A percentile compares a stretch with the other conserved stretches of the same genome.
phyloP scores from a whole-genome alignment of 2,888 invertebrate species.

The Ametastegia equiseti region DNA sequence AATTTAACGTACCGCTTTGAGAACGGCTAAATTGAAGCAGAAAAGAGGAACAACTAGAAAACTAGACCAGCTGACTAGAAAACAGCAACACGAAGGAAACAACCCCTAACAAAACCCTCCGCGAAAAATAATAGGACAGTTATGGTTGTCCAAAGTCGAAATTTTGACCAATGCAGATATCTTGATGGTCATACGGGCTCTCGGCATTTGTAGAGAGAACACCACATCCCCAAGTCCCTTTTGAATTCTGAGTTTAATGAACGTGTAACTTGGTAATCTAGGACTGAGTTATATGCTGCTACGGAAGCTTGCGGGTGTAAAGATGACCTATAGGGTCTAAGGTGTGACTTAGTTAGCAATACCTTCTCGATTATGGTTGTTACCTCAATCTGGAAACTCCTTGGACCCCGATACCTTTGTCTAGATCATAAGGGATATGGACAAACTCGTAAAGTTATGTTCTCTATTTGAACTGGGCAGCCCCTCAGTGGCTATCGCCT shows the following conservation, averaged over 20 bases:
- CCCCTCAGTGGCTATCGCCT: background rate
- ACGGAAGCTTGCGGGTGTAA: background rate
- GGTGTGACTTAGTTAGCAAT: background rate
- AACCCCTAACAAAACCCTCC: no score
- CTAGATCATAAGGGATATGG: background rate
- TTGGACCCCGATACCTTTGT: background rate
- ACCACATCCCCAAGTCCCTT: background rate
- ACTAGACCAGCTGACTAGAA: no score
- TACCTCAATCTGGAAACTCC: background rate
- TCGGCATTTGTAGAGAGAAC: background rate
- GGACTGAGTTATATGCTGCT: background rate
- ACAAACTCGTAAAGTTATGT: background rate
- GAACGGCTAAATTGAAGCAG: no score
- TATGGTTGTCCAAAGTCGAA: no score
- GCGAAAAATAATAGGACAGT: no score
- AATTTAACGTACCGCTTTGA: no score
- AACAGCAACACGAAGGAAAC: no score
- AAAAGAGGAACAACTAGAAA: no score
- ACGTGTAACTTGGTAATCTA: background rate
- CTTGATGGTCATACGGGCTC: no score
- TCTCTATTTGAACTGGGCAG: background rate
- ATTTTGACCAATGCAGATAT: background rate
- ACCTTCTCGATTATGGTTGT: background rate
- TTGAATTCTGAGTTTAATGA: background rate
- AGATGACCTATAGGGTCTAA: constrained; percentile 1